Evolutionary conservation across 2,888 invertebrate genomes (phyloP).

Genomic region (Axea sp.): DNA sequence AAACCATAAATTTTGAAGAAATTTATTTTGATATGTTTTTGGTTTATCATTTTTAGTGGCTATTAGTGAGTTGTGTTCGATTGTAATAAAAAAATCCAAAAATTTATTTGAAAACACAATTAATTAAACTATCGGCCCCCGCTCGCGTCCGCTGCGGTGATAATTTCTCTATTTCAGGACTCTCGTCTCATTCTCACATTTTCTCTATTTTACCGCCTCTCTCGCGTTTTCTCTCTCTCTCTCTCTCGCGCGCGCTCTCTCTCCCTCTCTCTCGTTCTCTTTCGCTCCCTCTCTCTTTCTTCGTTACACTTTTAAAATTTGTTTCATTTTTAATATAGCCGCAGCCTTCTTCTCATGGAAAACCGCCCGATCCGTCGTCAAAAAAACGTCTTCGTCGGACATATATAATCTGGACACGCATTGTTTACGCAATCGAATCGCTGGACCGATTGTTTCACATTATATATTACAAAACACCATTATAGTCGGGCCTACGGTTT

Average conservation of each 20-base stretch:
- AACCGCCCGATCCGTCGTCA: constrained; percentile 58
- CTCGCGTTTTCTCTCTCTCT: constrained; percentile 14
- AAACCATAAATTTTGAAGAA: no score
- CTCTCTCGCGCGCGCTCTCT: constrained; percentile 11
- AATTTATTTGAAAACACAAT: constrained; percentile 79
- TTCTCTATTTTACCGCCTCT: constrained; percentile 38
- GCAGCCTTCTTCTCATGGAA: constrained; percentile 55
- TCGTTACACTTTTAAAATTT: constrained; percentile 45
- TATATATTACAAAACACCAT: constrained; percentile 78
- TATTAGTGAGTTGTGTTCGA: no score
- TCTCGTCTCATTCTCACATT: constrained; percentile 60
- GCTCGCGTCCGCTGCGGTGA: constrained; percentile 67
- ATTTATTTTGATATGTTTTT: no score
- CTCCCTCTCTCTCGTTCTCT: constrained; percentile 31
- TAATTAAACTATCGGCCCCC: constrained; percentile 77
- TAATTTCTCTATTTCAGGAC: constrained; percentile 64
- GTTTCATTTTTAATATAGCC: constrained; percentile 62
- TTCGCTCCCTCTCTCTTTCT: constrained; percentile 46
- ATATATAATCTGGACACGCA: constrained; percentile 60
- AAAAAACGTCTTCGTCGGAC: constrained; percentile 63
- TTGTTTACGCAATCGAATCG: constrained; percentile 62
- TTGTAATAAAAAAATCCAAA: no score
- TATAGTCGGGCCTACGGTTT: constrained; percentile 74
- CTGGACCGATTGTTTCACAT: constrained; percentile 70
- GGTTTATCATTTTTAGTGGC: no score